Conservation (phyloP, 2,113 vertebrate species). For the Pan troglodytes region DNA sequence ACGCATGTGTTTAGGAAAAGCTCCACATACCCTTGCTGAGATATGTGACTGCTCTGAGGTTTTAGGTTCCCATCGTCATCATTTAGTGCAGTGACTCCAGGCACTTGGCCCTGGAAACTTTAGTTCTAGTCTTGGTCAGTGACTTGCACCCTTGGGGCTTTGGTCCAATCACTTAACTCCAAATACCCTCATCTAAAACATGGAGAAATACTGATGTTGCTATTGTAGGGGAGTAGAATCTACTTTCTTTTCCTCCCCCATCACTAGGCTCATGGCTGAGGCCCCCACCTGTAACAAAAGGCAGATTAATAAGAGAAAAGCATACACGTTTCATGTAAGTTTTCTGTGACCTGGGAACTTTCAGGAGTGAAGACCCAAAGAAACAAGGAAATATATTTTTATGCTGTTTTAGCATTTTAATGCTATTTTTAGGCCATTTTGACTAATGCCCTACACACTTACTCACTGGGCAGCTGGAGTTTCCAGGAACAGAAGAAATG, state of each 20-base stretch:
- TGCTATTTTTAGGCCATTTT: neutral
- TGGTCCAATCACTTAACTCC: neutral
- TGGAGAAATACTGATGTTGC: neutral
- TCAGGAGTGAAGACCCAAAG: neutral
- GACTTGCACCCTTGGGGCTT: neutral
- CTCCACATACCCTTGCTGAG: neutral
- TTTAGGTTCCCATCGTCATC: too few species aligned
- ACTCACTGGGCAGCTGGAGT: neutral
- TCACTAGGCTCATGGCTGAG: neutral
- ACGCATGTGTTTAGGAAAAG: neutral
- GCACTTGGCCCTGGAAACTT: too few species aligned
- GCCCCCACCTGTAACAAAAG: neutral
- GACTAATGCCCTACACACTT: fast-evolving
- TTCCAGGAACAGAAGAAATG: neutral
- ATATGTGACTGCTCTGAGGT: neutral
- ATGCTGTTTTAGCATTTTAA: too few species aligned
- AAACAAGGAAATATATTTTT: neutral
- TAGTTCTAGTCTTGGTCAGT: neutral
- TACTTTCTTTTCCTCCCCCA: neutral
- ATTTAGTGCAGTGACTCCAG: neutral
- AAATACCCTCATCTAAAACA: neutral
- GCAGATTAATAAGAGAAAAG: neutral
- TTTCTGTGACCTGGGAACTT: neutral
- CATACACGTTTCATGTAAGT: neutral
- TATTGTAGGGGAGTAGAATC: neutral